A percentile compares a stretch with the other conserved stretches of the same genome.
phyloP scores from a whole-genome alignment of 53 echinoderm and acorn worm species.

The Echinometra lucunter region DNA sequence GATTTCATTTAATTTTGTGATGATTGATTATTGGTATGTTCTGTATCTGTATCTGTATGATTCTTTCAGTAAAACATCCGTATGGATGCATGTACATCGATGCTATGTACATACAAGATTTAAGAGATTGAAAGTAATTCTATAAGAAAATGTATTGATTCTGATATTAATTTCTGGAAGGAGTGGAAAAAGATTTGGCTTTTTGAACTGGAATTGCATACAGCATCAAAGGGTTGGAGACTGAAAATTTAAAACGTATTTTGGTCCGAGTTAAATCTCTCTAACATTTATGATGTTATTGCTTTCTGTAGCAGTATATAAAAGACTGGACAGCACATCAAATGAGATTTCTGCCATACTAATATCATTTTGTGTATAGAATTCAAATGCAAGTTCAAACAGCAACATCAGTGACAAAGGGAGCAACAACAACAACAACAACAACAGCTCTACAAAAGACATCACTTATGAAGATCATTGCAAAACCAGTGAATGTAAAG shows the following conservation, averaged over 20 bases:
- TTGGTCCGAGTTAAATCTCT: too few species aligned
- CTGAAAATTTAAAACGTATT: not conserved
- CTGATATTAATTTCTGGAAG: not conserved
- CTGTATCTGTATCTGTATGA: too few species aligned
- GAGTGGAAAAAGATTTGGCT: not conserved
- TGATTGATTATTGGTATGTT: too few species aligned
- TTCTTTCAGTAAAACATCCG: too few species aligned
- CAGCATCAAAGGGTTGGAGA: not conserved
- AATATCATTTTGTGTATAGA: not conserved
- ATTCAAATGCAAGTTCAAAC: not conserved
- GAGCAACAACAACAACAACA: not conserved
- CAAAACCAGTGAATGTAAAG: not conserved
- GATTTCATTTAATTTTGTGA: not conserved
- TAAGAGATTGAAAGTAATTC: too few species aligned
- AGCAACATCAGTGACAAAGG: not conserved
- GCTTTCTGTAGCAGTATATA: not conserved
- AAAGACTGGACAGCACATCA: not conserved
- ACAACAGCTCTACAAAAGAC: not conserved
- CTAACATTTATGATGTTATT: not conserved
- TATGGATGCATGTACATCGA: too few species aligned
- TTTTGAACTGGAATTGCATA: not conserved
- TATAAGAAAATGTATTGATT: too few species aligned
- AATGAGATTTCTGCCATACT: not conserved
- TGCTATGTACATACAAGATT: too few species aligned
- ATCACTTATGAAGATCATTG: not conserved